Evolutionary conservation across 1,140 invertebrate genomes (phyloP).

Genomic region (Araneus ventricosus): DNA sequence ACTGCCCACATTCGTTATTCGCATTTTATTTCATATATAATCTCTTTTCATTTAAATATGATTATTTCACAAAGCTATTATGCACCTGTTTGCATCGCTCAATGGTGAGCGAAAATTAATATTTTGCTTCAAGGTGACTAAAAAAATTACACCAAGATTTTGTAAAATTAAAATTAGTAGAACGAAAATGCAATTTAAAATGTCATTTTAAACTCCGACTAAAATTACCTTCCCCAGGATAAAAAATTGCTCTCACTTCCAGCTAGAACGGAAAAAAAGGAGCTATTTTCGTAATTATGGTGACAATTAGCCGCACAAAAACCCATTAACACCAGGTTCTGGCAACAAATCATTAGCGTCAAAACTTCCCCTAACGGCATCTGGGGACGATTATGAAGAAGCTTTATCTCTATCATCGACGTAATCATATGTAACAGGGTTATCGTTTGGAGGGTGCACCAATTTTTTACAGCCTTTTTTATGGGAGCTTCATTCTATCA

Average conservation of each 20-base stretch:
- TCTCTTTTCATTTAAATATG: too few relatives aligned
- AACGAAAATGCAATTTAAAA: neutral
- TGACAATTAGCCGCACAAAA: conserved; percentile 57
- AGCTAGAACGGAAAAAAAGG: conserved; percentile 31
- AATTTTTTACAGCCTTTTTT: conserved; percentile 11
- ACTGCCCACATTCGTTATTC: too few relatives aligned
- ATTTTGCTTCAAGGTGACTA: too few relatives aligned
- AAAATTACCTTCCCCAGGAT: neutral
- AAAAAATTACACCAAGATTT: neutral
- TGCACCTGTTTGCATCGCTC: too few relatives aligned
- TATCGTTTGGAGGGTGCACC: conserved; percentile 49
- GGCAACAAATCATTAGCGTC: conserved; percentile 60
- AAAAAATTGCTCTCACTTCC: neutral
- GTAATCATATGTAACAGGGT: conserved; percentile 60
- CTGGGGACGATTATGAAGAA: conserved; percentile 45
- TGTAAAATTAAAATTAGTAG: neutral
- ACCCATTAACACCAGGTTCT: conserved; percentile 65
- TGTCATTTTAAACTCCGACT: conserved; percentile 3
- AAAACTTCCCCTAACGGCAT: conserved; percentile 36
- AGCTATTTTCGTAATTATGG: conserved; percentile 36
- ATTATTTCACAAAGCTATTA: too few relatives aligned
- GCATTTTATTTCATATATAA: too few relatives aligned
- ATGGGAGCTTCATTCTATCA: conserved; percentile 41
- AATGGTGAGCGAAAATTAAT: too few relatives aligned
- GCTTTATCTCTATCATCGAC: conserved; percentile 63